Percentiles rank a stretch among this genome's conserved stretches.
phyloP scores from a whole-genome alignment of 1,140 invertebrate genomes.

The Ceratina japonica region DNA sequence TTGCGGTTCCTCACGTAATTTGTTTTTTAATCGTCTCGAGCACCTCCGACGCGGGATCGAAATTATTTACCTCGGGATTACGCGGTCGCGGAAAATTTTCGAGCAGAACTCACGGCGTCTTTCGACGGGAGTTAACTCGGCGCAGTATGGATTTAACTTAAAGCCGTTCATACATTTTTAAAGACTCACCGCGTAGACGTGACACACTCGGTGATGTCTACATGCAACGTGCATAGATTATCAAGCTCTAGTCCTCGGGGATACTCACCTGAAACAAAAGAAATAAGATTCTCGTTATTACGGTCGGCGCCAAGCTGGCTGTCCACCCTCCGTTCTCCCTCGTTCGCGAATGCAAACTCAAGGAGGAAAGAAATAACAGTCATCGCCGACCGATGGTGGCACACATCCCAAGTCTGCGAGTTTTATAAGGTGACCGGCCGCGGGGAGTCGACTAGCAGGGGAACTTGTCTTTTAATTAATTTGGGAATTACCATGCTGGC shows the following conservation, averaged over 20 bases:
- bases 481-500: constrained; percentile 59
- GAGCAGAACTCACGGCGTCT: too few relatives aligned
- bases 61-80: constrained; percentile 4
- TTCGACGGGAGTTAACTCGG: background rate
- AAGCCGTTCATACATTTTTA: constrained; percentile 10
- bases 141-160: constrained; percentile 25
- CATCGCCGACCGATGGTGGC: background rate
- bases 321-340: background rate
- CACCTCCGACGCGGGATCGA: background rate
- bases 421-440: constrained; percentile 43
- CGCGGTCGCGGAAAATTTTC: background rate
- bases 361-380: background rate
- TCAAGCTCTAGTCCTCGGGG: background rate
- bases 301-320: constrained; percentile 10
- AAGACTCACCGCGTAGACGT: constrained; percentile 9
- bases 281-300: constrained; percentile 36
- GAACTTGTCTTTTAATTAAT: constrained; percentile 69
- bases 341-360: constrained; percentile 24
- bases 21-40: background rate
- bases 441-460: constrained; percentile 17
- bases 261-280: constrained; percentile 59
- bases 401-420: constrained; percentile 19
- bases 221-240: constrained; percentile 20
- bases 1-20: background rate
- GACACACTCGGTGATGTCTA: background rate